Conservation (phyloP, 2,797 vertebrate genomes). For the Lepus oiostolus region DNA sequence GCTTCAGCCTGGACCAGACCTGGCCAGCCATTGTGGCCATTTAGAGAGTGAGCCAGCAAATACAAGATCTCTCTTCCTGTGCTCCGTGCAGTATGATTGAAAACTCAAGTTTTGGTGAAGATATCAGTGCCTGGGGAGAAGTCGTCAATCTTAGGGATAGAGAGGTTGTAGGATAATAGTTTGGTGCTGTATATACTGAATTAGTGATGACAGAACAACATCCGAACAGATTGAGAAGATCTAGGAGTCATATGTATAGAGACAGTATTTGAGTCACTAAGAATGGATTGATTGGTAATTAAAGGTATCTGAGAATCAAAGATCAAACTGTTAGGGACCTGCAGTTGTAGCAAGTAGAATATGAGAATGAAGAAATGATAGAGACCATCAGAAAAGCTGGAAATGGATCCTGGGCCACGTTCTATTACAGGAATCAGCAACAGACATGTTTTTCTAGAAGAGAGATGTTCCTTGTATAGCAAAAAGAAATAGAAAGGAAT, state of each 20-base stretch:
- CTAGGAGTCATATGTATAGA: not conserved
- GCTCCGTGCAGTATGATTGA: not conserved
- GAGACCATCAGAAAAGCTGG: not conserved
- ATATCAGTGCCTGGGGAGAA: not conserved
- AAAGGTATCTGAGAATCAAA: not conserved
- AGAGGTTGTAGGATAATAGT: not conserved
- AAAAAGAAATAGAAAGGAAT: constrained; percentile 7
- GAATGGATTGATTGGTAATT: not conserved
- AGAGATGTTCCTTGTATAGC: not conserved
- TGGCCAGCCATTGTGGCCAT: too few relatives aligned
- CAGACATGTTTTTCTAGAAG: not conserved
- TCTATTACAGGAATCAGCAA: not conserved
- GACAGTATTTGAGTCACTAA: not conserved
- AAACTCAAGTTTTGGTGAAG: not conserved
- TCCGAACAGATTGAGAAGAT: not conserved
- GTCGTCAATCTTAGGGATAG: not conserved
- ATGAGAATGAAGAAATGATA: constrained; percentile 19
- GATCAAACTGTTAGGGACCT: not conserved
- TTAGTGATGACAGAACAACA: not conserved
- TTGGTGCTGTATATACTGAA: not conserved
- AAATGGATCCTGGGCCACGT: not conserved
- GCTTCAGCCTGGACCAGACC: too few relatives aligned
- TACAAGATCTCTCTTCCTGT: too few relatives aligned
- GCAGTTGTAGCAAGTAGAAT: not conserved
- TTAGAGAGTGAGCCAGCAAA: too few relatives aligned